A percentile compares a stretch with the other conserved stretches of the same genome.
Evolutionary conservation across 2,888 invertebrate genomes (phyloP).

Genomic region (Leucophora obtusa): DNA sequence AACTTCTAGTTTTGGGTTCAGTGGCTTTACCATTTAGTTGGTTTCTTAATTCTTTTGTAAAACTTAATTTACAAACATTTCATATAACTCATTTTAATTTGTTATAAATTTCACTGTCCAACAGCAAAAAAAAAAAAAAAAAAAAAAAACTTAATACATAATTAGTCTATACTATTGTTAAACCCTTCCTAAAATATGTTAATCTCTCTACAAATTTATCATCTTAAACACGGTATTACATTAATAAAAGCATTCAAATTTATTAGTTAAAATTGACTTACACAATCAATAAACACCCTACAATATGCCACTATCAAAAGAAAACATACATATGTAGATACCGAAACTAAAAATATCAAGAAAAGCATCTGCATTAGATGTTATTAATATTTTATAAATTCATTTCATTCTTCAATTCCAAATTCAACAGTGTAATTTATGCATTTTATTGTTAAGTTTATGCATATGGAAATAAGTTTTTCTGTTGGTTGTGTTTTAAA

Average conservation of each 20-base stretch:
- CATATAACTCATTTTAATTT: background rate
- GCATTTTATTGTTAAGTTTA: conserved; percentile 28
- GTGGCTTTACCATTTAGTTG: no score
- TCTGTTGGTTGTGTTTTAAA: background rate
- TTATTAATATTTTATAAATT: background rate
- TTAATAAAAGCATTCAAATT: conserved; percentile 47
- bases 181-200: conserved; percentile 8
- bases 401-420: background rate
- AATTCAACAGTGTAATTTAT: conserved; percentile 39
- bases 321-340: background rate
- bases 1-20: no score
- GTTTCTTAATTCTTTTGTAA: no score
- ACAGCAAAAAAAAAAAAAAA: background rate
- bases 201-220: conserved; percentile 39
- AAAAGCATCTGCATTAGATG: conserved; percentile 21
- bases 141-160: conserved; percentile 22
- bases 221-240: conserved; percentile 32
- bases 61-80: no score
- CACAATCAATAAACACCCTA: conserved; percentile 45
- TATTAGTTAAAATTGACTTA: conserved; percentile 39
- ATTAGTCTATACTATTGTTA: conserved; percentile 17
- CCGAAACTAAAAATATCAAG: background rate
- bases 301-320: conserved; percentile 6
- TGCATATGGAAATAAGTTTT: conserved; percentile 25
- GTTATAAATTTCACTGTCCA: conserved; percentile 24